Percentiles rank a stretch among this genome's conserved stretches.
These are phyloP conservation scores for Bufo bufo DNA, from an alignment of 2,113 vertebrate genomes.

Conservation along the genomic window DNA sequence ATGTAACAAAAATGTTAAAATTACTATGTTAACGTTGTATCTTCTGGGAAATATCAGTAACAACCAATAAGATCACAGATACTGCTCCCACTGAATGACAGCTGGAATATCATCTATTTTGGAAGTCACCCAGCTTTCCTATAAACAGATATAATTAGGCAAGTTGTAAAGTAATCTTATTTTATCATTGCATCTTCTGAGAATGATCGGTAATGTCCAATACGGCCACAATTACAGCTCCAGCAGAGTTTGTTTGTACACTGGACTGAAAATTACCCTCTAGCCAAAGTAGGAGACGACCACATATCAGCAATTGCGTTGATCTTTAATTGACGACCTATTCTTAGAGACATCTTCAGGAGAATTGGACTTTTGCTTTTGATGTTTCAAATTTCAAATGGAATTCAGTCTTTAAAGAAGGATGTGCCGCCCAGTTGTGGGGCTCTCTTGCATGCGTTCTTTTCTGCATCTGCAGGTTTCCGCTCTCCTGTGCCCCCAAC, in stretches of 20 bases:
- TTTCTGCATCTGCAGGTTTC: conserved; percentile 27
- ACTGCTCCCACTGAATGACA: too few relatives aligned
- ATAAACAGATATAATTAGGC: too few relatives aligned
- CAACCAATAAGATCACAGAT: too few relatives aligned
- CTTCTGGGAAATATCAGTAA: too few relatives aligned
- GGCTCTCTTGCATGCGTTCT: neutral
- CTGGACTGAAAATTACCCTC: neutral
- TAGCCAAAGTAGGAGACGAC: neutral
- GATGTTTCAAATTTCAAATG: conserved; percentile 44
- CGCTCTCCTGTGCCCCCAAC: conserved; percentile 32
- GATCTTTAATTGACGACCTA: conserved; percentile 24
- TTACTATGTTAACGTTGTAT: too few relatives aligned
- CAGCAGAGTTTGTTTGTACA: neutral
- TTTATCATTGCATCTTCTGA: neutral
- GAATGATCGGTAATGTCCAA: neutral
- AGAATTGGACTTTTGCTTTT: conserved; percentile 3
- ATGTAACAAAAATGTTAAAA: too few relatives aligned
- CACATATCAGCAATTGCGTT: neutral
- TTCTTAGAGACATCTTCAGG: conserved; percentile 14
- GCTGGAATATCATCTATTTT: too few relatives aligned
- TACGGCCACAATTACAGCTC: neutral
- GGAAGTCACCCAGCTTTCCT: too few relatives aligned
- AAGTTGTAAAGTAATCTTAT: neutral
- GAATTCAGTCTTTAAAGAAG: conserved; percentile 30
- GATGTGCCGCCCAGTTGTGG: neutral